These are phyloP conservation scores for Sebastes melanostomus DNA, from an alignment of 2,797 vertebrate genomes.

Conservation along the genomic window DNA sequence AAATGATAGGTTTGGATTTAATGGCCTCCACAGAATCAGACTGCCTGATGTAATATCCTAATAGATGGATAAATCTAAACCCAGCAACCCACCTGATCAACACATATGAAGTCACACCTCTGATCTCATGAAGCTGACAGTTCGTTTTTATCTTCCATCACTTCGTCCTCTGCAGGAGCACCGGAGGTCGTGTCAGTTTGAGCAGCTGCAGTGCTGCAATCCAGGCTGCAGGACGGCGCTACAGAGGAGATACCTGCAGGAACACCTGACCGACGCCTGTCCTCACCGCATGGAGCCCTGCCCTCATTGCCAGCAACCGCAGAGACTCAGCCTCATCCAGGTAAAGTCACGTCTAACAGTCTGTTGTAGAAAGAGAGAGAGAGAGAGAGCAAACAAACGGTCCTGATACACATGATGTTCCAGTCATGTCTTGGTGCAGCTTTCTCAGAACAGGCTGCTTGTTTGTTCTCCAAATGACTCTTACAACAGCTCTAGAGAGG, in stretches of 20 bases:
- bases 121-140: fast-evolving
- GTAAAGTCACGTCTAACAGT: background rate
- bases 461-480: background rate
- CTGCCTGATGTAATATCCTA: background rate
- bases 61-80: background rate
- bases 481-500: no score
- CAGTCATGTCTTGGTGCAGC: background rate
- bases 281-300: constrained; percentile 73
- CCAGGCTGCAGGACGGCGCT: constrained; percentile 79
- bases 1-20: no score
- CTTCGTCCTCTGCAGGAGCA: constrained; percentile 83
- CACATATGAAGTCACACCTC: background rate
- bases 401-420: background rate
- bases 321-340: constrained; percentile 29
- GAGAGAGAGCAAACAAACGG: background rate
- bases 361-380: background rate
- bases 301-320: constrained; percentile 50
- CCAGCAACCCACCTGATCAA: background rate
- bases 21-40: no score
- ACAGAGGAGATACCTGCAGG: constrained; percentile 81
- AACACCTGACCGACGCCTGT: constrained; percentile 75
- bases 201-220: constrained; percentile 82
- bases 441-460: background rate
- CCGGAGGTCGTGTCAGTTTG: constrained; percentile 85
- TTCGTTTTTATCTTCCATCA: background rate